These are phyloP conservation scores for Desmodus rotundus DNA, from an alignment of 2,113 vertebrate species.

Conservation along the genomic window DNA sequence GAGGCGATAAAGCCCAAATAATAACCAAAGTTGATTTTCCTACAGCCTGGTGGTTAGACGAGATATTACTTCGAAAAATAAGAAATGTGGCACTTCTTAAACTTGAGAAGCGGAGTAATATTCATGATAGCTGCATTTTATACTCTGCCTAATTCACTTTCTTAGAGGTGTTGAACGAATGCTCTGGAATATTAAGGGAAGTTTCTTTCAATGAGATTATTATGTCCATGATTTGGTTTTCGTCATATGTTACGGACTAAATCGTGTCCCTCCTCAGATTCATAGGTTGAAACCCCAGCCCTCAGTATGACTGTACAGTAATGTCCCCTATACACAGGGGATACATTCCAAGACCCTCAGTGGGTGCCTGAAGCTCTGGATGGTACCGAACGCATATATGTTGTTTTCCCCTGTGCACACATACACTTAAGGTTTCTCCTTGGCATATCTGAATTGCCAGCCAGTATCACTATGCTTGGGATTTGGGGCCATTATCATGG, in stretches of 20 bases:
- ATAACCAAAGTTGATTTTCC: not conserved
- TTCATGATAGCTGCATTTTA: not conserved
- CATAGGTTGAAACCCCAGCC: not conserved
- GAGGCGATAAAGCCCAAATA: not conserved
- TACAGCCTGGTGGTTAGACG: not conserved
- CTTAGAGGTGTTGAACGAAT: not conserved
- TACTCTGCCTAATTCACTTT: not conserved
- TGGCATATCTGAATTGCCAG: not conserved
- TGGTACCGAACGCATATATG: not conserved
- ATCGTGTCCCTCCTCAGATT: not conserved
- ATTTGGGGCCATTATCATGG: not conserved
- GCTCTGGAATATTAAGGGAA: not conserved
- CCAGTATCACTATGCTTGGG: not conserved
- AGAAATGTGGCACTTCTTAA: not conserved
- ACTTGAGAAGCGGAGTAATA: not conserved
- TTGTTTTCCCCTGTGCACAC: not conserved
- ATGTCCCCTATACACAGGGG: too few species aligned
- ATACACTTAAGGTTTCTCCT: not conserved
- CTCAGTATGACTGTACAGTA: not conserved
- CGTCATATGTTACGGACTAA: not conserved
- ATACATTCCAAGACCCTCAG: not conserved
- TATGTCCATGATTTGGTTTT: not conserved
- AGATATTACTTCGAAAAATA: constrained; percentile 4
- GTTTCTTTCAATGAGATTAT: not conserved
- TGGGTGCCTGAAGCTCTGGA: not conserved